These are phyloP conservation scores for Scaptomyza hsui DNA, from an alignment of 1,140 invertebrate genomes.

Conservation along the genomic window DNA sequence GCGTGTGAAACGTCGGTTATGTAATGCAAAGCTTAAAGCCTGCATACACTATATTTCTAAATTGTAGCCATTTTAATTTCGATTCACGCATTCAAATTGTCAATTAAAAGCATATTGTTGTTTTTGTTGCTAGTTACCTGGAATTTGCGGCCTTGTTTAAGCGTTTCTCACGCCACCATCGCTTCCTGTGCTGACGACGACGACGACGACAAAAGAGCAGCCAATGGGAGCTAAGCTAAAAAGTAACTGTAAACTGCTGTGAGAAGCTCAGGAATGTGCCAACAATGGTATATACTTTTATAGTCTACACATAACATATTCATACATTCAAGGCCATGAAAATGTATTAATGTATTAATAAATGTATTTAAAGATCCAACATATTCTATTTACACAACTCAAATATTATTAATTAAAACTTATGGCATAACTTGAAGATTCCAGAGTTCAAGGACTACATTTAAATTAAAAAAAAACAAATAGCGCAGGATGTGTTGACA, in stretches of 20 bases:
- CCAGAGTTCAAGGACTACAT: slow-evolving; percentile 8
- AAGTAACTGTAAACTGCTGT: slow-evolving; percentile 30
- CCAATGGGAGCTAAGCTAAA: neutral
- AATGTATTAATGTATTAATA: neutral
- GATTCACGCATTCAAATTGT: slow-evolving; percentile 30
- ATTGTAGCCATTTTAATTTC: slow-evolving; percentile 9
- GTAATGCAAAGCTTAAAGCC: slow-evolving; percentile 1
- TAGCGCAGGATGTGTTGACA: neutral
- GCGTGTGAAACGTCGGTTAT: slow-evolving; percentile 51
- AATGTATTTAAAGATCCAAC: slow-evolving; percentile 23
- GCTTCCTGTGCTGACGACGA: slow-evolving; percentile 39
- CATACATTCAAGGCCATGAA: neutral
- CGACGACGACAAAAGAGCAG: neutral
- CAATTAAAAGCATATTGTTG: neutral
- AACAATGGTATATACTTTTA: slow-evolving; percentile 1
- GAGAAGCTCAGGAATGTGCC: slow-evolving; percentile 30
- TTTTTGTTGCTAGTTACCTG: slow-evolving; percentile 19
- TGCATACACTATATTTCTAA: neutral
- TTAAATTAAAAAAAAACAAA: slow-evolving; percentile 10
- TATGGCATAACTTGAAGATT: slow-evolving; percentile 31
- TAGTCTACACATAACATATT: neutral
- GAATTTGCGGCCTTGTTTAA: slow-evolving; percentile 26
- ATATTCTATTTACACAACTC: slow-evolving; percentile 32
- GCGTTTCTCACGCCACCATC: slow-evolving; percentile 31
- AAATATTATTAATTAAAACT: slow-evolving; percentile 10